A percentile compares a stretch with the other conserved stretches of the same genome.
Evolutionary conservation across 2,888 invertebrate species (phyloP).

Genomic region (Thyatira batis): DNA sequence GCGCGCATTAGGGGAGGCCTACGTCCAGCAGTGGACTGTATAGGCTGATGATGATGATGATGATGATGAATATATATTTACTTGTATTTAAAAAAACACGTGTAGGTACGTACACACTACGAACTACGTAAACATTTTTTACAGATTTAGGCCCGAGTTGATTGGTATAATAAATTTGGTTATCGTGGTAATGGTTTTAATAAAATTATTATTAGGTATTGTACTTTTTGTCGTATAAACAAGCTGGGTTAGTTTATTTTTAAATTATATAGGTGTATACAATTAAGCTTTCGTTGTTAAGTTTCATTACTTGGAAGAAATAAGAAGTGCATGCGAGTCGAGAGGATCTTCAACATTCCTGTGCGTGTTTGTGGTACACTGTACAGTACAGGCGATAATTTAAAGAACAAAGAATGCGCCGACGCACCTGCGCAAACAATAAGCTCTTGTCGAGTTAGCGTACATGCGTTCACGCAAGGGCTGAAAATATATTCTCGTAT

Average conservation of each 20-base stretch:
- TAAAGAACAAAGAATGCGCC: constrained; percentile 71
- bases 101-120: constrained; percentile 8
- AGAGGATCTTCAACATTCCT: constrained; percentile 28
- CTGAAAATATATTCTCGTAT: constrained; percentile 24
- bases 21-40: no score
- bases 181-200: not conserved
- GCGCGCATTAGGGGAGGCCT: no score
- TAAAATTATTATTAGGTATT: not conserved
- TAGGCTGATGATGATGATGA: no score
- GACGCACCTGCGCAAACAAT: constrained; percentile 76
- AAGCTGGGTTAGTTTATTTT: not conserved
- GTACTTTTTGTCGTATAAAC: not conserved
- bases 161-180: not conserved
- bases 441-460: constrained; percentile 63
- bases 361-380: constrained; percentile 40
- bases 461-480: constrained; percentile 43
- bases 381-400: constrained; percentile 60
- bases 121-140: constrained; percentile 7
- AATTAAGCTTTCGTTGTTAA: not conserved
- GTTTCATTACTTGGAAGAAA: not conserved
- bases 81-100: constrained; percentile 9
- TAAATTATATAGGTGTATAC: not conserved
- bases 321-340: not conserved
- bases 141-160: not conserved
- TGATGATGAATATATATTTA: no score